These are phyloP conservation scores for Yponomeuta evonymella DNA, from an alignment of 2,888 invertebrate genomes.

Conservation along the genomic window DNA sequence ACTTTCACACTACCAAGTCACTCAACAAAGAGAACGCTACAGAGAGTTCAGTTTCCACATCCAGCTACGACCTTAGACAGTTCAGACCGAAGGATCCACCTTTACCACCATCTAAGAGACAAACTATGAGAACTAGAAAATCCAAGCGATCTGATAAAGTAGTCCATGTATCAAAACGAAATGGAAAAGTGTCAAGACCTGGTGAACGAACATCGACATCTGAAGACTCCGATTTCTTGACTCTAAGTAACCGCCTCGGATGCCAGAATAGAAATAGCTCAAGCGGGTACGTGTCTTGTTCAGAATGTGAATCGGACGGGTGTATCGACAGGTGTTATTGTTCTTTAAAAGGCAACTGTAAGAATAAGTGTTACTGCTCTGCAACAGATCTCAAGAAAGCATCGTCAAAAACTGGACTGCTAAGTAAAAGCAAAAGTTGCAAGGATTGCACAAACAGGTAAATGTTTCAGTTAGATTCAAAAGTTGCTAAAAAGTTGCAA, in stretches of 20 bases:
- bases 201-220: conserved; percentile 78
- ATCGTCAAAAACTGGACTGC: conserved; percentile 43
- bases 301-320: conserved; percentile 92
- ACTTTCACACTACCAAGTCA: conserved; percentile 35
- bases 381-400: conserved; percentile 68
- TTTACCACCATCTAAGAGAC: conserved; percentile 57
- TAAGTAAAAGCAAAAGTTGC: conserved; percentile 55
- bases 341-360: conserved; percentile 78
- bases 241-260: conserved; percentile 75
- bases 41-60: conserved; percentile 78
- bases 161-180: conserved; percentile 58
- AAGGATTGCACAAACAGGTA: conserved; percentile 56
- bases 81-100: conserved; percentile 76
- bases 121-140: conserved; percentile 55
- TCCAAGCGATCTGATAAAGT: conserved; percentile 61
- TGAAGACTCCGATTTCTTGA: conserved; percentile 77
- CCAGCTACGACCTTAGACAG: conserved; percentile 78
- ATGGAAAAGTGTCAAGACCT: conserved; percentile 65
- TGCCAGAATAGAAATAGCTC: conserved; percentile 80
- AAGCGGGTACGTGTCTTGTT: conserved; percentile 88
- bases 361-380: conserved; percentile 79
- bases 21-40: conserved; percentile 54
- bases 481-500: conserved; percentile 27
- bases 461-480: conserved; percentile 11
- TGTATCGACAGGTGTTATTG: conserved; percentile 93